phyloP scores from a whole-genome alignment of 2,113 vertebrate species.

The Oreochromis niloticus region DNA sequence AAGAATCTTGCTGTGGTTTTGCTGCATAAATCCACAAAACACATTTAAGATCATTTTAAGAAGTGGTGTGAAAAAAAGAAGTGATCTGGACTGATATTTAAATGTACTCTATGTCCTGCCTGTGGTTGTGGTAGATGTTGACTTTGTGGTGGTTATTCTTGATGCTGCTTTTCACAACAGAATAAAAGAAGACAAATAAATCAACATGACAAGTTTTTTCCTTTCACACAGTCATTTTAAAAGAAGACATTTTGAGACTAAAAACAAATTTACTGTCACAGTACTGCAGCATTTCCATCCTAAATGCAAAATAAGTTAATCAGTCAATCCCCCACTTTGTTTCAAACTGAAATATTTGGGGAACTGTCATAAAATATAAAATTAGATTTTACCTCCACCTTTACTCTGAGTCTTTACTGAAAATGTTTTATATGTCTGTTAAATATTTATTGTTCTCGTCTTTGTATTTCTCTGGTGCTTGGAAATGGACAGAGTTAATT shows the following conservation, averaged over 20 bases:
- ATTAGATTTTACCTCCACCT: no score
- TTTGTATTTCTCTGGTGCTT: no score
- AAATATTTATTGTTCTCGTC: no score
- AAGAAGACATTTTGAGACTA: fast-evolving
- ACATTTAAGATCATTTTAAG: background rate
- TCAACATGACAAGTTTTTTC: background rate
- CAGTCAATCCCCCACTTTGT: background rate
- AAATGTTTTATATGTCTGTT: no score
- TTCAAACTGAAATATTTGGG: fast-evolving
- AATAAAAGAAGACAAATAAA: background rate
- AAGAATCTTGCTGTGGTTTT: background rate
- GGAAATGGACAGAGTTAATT: fast-evolving
- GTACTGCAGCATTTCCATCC: background rate
- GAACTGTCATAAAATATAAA: fast-evolving
- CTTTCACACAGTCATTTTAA: background rate
- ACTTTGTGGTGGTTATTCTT: background rate
- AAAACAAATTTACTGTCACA: background rate
- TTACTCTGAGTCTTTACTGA: no score
- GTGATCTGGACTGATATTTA: background rate
- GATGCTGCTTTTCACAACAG: fast-evolving
- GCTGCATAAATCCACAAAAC: background rate
- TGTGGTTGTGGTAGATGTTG: background rate
- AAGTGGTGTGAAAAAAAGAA: background rate
- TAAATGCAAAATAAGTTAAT: background rate
- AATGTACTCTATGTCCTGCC: background rate